Evolutionary conservation across 2,113 vertebrate species (phyloP).

Genomic region (Takifugu flavidus): DNA sequence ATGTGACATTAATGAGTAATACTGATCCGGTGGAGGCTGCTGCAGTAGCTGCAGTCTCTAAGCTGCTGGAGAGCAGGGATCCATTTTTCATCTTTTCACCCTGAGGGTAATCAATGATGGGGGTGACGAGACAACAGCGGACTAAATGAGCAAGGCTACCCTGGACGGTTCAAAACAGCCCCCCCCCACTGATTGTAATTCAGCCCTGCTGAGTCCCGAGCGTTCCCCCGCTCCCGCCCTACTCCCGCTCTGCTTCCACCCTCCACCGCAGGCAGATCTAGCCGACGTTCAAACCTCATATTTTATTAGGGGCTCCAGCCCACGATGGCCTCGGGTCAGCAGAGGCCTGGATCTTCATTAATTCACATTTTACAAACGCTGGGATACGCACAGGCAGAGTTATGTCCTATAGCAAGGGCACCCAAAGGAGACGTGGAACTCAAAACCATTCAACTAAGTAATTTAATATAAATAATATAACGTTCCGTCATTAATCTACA

Average conservation of each 20-base stretch:
- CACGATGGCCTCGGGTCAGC: conserved; percentile 50
- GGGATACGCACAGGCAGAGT: conserved; percentile 7
- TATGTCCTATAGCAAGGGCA: conserved; percentile 18
- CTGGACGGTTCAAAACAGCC: conserved; percentile 52
- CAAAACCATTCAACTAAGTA: not conserved
- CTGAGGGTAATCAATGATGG: conserved; percentile 66
- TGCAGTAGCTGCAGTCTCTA: conserved; percentile 34
- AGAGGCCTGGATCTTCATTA: conserved; percentile 44
- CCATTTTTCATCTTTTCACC: conserved; percentile 66
- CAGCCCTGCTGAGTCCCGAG: conserved; percentile 47
- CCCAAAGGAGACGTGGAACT: not conserved
- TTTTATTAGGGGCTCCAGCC: conserved; percentile 38
- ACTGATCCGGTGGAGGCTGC: conserved; percentile 26
- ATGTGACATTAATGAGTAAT: conserved; percentile 29
- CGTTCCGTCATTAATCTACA: not conserved
- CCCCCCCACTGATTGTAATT: conserved; percentile 57
- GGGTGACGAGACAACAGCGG: conserved; percentile 62
- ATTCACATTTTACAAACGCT: conserved; percentile 40
- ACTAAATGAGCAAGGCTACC: conserved; percentile 53
- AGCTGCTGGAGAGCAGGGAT: conserved; percentile 48
- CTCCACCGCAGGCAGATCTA: conserved; percentile 34
- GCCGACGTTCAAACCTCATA: conserved; percentile 37
- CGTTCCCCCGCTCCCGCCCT: conserved; percentile 28
- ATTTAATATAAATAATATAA: not conserved
- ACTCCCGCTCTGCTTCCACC: conserved; percentile 43